Evolutionary conservation across 2,113 vertebrate species (phyloP), one percentile per base, ranked within the genome.

Genomic region (Heterochromis multidens): DNA sequence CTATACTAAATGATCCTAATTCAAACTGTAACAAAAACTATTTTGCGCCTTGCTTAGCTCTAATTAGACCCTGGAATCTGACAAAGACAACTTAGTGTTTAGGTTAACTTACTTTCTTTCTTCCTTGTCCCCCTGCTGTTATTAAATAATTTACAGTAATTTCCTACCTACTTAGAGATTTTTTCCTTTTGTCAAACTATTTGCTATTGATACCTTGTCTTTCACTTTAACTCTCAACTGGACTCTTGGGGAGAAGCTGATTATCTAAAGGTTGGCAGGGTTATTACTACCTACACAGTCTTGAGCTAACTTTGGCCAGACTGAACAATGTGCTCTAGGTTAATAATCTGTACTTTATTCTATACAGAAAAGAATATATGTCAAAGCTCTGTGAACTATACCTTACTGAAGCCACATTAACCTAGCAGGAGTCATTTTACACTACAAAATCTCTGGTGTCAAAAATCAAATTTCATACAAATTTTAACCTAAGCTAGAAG

Each of bases 241-340:
- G 23, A 76, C 79, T 91, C 81, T 84, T 17, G 35, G 23, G 67
- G 77, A 13, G 31, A 37, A 65, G 83, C 78, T 83, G 81, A 92
- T 92, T 88, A 89, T 92, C 65, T 61, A 89, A 90, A 93, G 81
- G 91, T 87, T 90, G 87, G 79, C 83, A 61, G 49, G 81, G 84
- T 91, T 89, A 91, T 92, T 86, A 92, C 90, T 86, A 93, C 84
- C 81, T 63, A 62, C 80, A 85, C 80, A 90, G 80, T 82, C 25
- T n/a, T 62, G 85, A 80, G 72, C 82, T 77, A 84, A 89, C 70
- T 89, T 76, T 86, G 59, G 59, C 80, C 88, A 83, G 82, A 46
- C 77, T 81, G 82, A 87, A 80, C 84, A 90, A 77, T 84, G 77
- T 77, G 84, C 85, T 90, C 54, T 17, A n/a, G 80, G 82, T 80